Base-by-base conservation (phyloP, 2,113 vertebrate species). In the Alouatta palliata region DNA sequence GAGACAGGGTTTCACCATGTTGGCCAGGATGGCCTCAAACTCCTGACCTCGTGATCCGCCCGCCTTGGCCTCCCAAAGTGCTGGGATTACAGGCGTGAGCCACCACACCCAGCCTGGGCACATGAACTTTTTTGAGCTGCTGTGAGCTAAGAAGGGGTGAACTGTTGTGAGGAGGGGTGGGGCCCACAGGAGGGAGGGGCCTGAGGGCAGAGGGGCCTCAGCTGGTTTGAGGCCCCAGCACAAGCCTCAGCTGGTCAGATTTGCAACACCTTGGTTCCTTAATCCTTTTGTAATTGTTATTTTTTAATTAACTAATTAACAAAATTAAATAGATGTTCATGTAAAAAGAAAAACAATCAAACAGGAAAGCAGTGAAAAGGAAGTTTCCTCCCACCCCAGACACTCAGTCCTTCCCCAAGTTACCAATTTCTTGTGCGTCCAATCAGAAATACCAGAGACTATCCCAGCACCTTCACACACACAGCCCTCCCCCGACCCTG, bases 391-490 rank as follows among this genome's bases (percentile, higher is more conserved):
- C 70, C 30, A 23, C 2, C 17, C 47, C 45, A 54, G 56, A 49
- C 27, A 37, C 13, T 23, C 43, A 30, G 73, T 43, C 58, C 76
- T 43, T 6, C 8, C 64, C 61, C 8, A 2, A 6, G 47, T 68
- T 6, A 9, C 1, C 27, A 9, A 17, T 13, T 54, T 70, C 47
- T 40, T 4, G 0, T 3, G n/a, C 3, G 27, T 61, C 71, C 21
- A 3, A 12, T 58, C 40, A 49, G 77, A 56, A 76, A 35, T 8
- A 6, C 0, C 0, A 0, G 1, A 0, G 13, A 20, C 6, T 3
- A 6, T 20, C 14, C 0, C 6, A n/a, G 20, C 0, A 0, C 1
- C 1, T 32, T 43, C 52, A 6, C 13, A 0, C 0, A 17, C 56
- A 13, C 17, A 8, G 30, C n/a, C 35, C 37, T 32, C 23, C 12